Conservation (phyloP, 37 sponge, comb jelly and placozoan genomes). For the Haliclona indistincta region DNA sequence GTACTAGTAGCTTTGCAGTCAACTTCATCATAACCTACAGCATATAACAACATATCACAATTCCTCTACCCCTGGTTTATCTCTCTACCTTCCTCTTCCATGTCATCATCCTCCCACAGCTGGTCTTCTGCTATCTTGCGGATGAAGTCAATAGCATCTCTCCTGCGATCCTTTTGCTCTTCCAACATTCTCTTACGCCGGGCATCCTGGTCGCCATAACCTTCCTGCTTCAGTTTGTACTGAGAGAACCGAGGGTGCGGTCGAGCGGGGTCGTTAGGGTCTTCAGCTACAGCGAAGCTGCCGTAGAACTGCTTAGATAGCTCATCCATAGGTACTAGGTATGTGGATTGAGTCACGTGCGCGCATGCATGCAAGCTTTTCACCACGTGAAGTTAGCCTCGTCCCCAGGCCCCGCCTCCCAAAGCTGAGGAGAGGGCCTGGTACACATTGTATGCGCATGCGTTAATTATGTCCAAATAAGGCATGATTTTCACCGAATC, state of each 20-base stretch:
- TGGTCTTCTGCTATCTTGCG: conserved; percentile 58
- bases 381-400: too few species aligned
- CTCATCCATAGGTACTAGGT: conserved; percentile 65
- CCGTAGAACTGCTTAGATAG: conserved; percentile 39
- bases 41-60: too few species aligned
- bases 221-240: conserved; percentile 60
- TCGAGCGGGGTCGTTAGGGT: conserved; percentile 19
- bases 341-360: too few species aligned
- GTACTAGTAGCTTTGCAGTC: neutral
- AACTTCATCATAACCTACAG: conserved; percentile 2
- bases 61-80: conserved; percentile 23
- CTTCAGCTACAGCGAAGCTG: conserved; percentile 17
- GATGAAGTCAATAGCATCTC: conserved; percentile 36
- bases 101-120: conserved; percentile 28
- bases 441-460: too few species aligned
- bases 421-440: too few species aligned
- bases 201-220: conserved; percentile 56
- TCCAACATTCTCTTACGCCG: conserved; percentile 43
- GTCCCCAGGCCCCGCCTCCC: too few species aligned
- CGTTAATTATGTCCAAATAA: too few species aligned
- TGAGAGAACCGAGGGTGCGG: conserved; percentile 54
- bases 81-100: conserved; percentile 25
- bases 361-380: too few species aligned
- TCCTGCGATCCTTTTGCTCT: conserved; percentile 48
- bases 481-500: too few species aligned